Conservation (phyloP, 2,888 invertebrate genomes). For the Entomobrya multifasciata region DNA sequence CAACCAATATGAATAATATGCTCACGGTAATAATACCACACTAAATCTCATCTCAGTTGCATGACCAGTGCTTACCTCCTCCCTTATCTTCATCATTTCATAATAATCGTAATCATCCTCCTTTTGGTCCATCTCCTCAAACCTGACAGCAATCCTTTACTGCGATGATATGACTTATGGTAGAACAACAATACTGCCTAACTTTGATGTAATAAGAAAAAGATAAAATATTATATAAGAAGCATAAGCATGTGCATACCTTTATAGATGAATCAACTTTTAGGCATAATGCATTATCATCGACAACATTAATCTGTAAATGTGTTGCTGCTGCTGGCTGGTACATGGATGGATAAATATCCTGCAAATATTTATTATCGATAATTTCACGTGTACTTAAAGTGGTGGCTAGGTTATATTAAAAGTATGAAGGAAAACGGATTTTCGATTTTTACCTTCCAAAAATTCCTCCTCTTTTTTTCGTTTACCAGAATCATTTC, state of each 20-base stretch:
- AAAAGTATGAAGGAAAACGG: not conserved
- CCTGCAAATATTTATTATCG: conserved; percentile 8
- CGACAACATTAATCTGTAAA: not conserved
- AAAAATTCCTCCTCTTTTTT: not conserved
- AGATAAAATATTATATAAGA: conserved; percentile 34
- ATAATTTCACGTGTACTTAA: not conserved
- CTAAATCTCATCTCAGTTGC: conserved; percentile 23
- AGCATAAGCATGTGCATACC: no score
- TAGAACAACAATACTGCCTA: conserved; percentile 6
- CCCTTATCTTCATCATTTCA: conserved; percentile 55
- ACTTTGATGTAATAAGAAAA: not conserved
- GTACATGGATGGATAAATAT: not conserved
- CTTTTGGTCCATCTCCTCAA: conserved; percentile 49
- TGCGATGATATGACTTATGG: conserved; percentile 11
- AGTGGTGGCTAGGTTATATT: not conserved
- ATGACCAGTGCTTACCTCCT: conserved; percentile 46
- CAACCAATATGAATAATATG: conserved; percentile 12
- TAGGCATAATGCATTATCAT: not conserved
- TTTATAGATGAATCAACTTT: not conserved
- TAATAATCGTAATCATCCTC: conserved; percentile 61
- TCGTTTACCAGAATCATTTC: conserved; percentile 5
- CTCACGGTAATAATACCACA: not conserved
- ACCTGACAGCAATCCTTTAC: conserved; percentile 53
- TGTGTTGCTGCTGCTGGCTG: not conserved
- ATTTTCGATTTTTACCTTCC: not conserved